phyloP scores from a whole-genome alignment of 1,140 invertebrate species.

The Lasioglossum baleicum region DNA sequence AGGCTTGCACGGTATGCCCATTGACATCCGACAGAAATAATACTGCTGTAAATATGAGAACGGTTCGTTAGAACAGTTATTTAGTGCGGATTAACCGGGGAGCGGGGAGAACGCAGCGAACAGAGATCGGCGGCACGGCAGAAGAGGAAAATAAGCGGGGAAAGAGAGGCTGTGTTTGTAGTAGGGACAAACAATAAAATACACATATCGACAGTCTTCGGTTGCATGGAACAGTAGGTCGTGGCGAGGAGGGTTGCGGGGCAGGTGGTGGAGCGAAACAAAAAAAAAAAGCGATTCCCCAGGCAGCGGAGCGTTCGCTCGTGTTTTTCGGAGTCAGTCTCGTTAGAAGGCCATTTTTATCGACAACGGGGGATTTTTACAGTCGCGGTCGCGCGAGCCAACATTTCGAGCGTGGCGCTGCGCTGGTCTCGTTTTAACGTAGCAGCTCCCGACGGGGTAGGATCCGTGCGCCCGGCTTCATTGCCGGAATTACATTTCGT shows the following conservation, averaged over 20 bases:
- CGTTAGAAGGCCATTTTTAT: conserved; percentile 66
- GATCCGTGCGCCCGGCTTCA: conserved; percentile 35
- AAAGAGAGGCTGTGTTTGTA: not conserved
- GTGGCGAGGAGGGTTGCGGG: not conserved
- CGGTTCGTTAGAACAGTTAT: not conserved
- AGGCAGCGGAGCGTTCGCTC: conserved; percentile 33
- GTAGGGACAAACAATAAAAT: conserved; percentile 5
- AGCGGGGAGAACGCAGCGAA: too few relatives aligned
- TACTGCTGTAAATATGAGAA: not conserved
- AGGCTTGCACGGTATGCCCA: not conserved
- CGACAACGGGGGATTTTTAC: conserved; percentile 61
- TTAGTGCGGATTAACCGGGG: not conserved
- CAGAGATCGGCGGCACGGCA: not conserved
- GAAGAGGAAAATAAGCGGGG: not conserved
- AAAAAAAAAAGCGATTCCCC: conserved; percentile 46
- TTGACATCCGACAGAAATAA: not conserved
- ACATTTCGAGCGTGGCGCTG: conserved; percentile 37
- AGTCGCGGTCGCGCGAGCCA: conserved; percentile 43
- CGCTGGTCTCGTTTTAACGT: conserved; percentile 49
- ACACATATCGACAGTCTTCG: conserved; percentile 18
- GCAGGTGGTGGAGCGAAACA: not conserved
- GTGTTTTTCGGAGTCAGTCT: conserved; percentile 53
- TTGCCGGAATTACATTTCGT: conserved; percentile 56
- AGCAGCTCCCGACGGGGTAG: conserved; percentile 29
- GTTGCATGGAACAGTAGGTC: conserved; percentile 2